Evolutionary conservation across 2,113 vertebrate genomes (phyloP).

Genomic region (Setophaga coronata): DNA sequence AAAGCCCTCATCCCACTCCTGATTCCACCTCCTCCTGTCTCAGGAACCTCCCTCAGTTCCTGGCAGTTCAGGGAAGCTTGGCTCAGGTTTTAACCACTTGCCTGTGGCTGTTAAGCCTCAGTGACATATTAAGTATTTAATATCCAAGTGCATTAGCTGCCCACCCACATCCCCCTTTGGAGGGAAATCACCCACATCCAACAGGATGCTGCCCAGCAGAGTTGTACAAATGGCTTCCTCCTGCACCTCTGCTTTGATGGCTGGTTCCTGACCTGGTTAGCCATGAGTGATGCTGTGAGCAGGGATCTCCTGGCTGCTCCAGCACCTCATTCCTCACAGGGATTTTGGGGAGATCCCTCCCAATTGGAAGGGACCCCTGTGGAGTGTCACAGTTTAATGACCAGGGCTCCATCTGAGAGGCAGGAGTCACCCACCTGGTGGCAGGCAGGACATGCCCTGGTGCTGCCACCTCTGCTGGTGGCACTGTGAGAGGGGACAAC

Average conservation of each 20-base stretch:
- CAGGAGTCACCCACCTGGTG: neutral
- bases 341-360: neutral
- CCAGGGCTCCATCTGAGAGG: too few species aligned
- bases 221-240: neutral
- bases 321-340: neutral
- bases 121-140: neutral
- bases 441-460: neutral
- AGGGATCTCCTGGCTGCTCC: neutral
- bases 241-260: neutral
- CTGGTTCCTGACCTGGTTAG: neutral
- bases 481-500: fast-evolving
- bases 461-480: neutral
- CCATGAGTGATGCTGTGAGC: fast-evolving
- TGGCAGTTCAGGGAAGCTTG: neutral
- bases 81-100: neutral
- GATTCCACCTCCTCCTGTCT: fast-evolving
- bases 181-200: neutral
- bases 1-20: fast-evolving
- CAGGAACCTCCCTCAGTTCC: neutral
- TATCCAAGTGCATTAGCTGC: conserved; percentile 10
- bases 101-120: neutral
- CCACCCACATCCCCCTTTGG: neutral
- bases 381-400: fast-evolving
- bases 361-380: fast-evolving
- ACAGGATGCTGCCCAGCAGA: neutral